Base-by-base conservation (phyloP, 1,140 invertebrate species). In the Lucilia cuprina region DNA sequence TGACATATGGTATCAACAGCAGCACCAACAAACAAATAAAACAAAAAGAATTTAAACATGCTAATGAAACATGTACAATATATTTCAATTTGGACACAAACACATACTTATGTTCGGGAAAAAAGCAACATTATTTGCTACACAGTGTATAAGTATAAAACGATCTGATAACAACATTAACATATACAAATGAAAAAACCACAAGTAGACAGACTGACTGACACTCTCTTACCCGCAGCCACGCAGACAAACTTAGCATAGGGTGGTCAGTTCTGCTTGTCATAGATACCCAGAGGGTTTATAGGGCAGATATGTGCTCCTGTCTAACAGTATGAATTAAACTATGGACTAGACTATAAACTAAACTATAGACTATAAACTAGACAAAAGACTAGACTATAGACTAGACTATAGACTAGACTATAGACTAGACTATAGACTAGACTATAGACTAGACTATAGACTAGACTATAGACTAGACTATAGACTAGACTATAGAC, bases 1-100 rank as follows among this genome's bases (percentile, higher is more conserved):
- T 80, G 77, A 80, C 77, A 80, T 47, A 80, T 80, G 47, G 41
- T 80, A 80, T 80, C 77, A 80, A 80, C 77, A 80, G 14, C 75
- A 78, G 35, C 13, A 78, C 19, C 21, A 47, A n/a, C 50, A 60
- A n/a, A 70, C 49, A 35, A 47, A 41, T 13, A 60, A n/a, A 17
- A 70, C 47, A 35, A 78, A 78, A 41, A 80, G 77, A 80, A 80
- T 80, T 80, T 80, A 14, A 49, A 50, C 47, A 80, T 80, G 77
- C 77, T 80, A 80, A 80, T 80, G 77, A 80, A 80, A 80, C 77
- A 80, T 80, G 77, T 49, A 80, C 65, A 70, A 70, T 70, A 70
- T 70, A 70, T 70, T 70, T 80, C 77, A 50, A 50, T 78, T 34
- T 77, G 34, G 30, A 77, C 77, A 49, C 17, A 35, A 13, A 80